These are phyloP conservation scores for Chironomus riparius DNA, from an alignment of 2,888 invertebrate species.

Conservation along the genomic window DNA sequence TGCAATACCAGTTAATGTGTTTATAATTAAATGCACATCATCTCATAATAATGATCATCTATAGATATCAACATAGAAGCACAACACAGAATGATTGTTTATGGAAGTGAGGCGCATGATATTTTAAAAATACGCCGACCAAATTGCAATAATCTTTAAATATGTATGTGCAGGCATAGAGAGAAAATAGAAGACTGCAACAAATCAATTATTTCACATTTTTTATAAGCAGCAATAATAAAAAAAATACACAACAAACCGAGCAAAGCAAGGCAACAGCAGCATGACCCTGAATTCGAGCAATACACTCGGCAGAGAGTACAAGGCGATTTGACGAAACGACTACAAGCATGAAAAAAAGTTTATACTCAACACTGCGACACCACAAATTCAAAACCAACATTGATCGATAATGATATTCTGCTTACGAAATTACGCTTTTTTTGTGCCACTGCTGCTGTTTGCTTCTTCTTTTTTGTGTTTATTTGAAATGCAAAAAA, in stretches of 20 bases:
- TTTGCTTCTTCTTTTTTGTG: neutral
- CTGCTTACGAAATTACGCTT: neutral
- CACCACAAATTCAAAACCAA: neutral
- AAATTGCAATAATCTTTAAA: no score
- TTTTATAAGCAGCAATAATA: slow-evolving; percentile 17
- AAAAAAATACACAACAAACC: neutral
- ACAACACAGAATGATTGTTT: neutral
- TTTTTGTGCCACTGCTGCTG: neutral
- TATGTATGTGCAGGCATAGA: neutral
- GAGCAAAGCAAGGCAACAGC: slow-evolving; percentile 3
- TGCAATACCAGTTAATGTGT: slow-evolving; percentile 3
- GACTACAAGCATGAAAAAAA: slow-evolving; percentile 21
- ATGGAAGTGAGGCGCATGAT: neutral
- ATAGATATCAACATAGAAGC: neutral
- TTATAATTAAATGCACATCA: slow-evolving; percentile 20
- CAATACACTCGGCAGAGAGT: slow-evolving; percentile 3
- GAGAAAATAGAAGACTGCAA: neutral
- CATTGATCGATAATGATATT: neutral
- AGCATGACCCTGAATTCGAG: slow-evolving; percentile 24
- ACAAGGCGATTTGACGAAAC: slow-evolving; percentile 15
- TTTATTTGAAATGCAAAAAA: neutral
- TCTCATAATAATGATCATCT: neutral
- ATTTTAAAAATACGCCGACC: neutral
- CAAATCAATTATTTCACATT: slow-evolving; percentile 18
- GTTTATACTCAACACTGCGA: neutral